These are phyloP conservation scores for Puffinus mauretanicus DNA, from an alignment of 2,113 vertebrate species.

Conservation along the genomic window DNA sequence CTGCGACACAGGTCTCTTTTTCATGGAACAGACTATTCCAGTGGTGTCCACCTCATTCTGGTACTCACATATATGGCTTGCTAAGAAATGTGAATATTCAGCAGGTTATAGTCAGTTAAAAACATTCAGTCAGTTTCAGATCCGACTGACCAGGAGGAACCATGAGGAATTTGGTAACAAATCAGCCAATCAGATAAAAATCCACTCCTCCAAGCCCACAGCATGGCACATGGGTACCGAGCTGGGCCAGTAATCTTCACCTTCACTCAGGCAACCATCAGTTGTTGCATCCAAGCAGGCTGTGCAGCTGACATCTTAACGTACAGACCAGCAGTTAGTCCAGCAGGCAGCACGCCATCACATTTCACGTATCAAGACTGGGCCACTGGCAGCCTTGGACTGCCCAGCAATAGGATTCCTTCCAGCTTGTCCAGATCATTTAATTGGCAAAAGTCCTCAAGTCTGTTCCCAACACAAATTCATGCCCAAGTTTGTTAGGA, in stretches of 20 bases:
- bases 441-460: background rate
- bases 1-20: background rate
- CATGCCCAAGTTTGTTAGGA: background rate
- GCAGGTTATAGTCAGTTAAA: background rate
- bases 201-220: background rate
- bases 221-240: rapidly evolving
- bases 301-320: background rate
- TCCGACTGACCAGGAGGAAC: background rate
- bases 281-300: background rate
- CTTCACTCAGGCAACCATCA: rapidly evolving
- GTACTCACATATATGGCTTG: rapidly evolving
- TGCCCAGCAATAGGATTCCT: background rate
- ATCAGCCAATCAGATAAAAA: background rate
- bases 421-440: background rate
- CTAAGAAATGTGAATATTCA: background rate
- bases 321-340: background rate
- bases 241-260: background rate
- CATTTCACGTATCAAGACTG: background rate
- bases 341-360: background rate
- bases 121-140: background rate
- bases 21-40: background rate
- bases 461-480: background rate
- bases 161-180: background rate
- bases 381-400: background rate
- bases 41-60: background rate